These are phyloP conservation scores for Sarcophaga bullata DNA, from an alignment of 1,140 invertebrate species.

Conservation along the genomic window DNA sequence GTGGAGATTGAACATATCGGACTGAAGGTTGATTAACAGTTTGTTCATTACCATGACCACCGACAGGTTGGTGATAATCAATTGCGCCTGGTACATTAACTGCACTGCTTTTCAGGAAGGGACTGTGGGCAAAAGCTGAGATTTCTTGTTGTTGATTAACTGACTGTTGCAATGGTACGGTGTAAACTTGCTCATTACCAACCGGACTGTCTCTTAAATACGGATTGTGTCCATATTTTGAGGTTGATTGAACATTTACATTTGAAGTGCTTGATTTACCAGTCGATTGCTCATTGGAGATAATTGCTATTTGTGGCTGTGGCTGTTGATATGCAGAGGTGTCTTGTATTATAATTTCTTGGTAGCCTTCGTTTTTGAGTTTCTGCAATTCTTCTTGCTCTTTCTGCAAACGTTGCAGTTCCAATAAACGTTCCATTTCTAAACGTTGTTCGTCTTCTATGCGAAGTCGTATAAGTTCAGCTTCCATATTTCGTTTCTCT, in stretches of 20 bases:
- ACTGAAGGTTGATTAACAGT: background rate
- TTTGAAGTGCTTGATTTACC: background rate
- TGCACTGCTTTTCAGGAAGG: background rate
- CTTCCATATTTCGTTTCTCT: constrained; percentile 49
- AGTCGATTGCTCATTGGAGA: background rate
- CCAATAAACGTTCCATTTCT: constrained; percentile 47
- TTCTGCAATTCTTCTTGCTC: constrained; percentile 15
- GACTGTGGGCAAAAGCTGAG: background rate
- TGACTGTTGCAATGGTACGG: too few species aligned
- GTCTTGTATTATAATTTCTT: background rate
- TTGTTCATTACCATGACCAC: background rate
- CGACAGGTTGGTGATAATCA: background rate
- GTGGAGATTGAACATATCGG: constrained; percentile 5
- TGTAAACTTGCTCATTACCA: too few species aligned
- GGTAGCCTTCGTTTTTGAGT: background rate
- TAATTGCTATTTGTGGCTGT: background rate
- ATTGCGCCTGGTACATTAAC: background rate
- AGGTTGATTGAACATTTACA: background rate
- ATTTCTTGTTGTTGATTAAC: background rate
- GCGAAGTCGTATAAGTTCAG: constrained; percentile 50
- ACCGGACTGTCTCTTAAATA: background rate
- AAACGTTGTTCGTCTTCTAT: constrained; percentile 51
- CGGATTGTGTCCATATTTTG: background rate
- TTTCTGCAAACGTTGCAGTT: constrained; percentile 46
- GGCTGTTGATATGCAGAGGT: background rate